Evolutionary conservation across 2,113 vertebrate species (phyloP).

Genomic region (Collichthys lucidus): DNA sequence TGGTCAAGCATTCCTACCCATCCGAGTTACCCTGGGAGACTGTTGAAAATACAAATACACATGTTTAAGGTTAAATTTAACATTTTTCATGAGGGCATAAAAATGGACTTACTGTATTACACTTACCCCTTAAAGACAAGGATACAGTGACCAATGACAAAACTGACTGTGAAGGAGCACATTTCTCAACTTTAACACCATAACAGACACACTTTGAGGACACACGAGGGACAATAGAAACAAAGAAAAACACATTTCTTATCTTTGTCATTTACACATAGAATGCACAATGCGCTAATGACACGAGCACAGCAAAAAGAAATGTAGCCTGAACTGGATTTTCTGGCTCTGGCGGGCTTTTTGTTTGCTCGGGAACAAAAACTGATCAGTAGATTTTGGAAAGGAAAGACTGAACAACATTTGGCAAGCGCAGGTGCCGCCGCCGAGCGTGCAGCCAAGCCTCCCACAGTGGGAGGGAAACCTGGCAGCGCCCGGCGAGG

Average conservation of each 20-base stretch:
- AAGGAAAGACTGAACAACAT: slow-evolving; percentile 84
- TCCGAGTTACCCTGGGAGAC: slow-evolving; percentile 23
- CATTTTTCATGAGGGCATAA: not conserved
- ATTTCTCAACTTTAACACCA: slow-evolving; percentile 27
- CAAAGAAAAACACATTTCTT: slow-evolving; percentile 33
- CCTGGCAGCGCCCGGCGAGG: slow-evolving; percentile 66
- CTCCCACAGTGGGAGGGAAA: slow-evolving; percentile 67
- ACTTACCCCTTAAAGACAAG: slow-evolving; percentile 71
- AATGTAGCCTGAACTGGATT: slow-evolving; percentile 26
- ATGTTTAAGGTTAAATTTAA: slow-evolving; percentile 14
- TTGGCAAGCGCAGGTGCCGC: slow-evolving; percentile 82
- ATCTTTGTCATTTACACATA: slow-evolving; percentile 44
- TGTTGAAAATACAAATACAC: slow-evolving; percentile 22
- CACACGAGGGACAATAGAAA: slow-evolving; percentile 37
- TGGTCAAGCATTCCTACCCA: slow-evolving; percentile 24
- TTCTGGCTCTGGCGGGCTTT: slow-evolving; percentile 48
- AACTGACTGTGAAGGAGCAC: slow-evolving; percentile 39
- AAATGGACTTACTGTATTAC: slow-evolving; percentile 1
- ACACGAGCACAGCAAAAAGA: slow-evolving; percentile 36
- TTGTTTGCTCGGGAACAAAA: slow-evolving; percentile 52
- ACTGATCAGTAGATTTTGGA: slow-evolving; percentile 78
- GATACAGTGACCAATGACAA: slow-evolving; percentile 53
- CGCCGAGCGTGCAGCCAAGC: slow-evolving; percentile 55
- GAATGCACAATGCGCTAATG: slow-evolving; percentile 36
- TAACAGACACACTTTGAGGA: slow-evolving; percentile 37